Evolutionary conservation across 2,888 invertebrate species (phyloP).

Genomic region (Homarus gammarus): DNA sequence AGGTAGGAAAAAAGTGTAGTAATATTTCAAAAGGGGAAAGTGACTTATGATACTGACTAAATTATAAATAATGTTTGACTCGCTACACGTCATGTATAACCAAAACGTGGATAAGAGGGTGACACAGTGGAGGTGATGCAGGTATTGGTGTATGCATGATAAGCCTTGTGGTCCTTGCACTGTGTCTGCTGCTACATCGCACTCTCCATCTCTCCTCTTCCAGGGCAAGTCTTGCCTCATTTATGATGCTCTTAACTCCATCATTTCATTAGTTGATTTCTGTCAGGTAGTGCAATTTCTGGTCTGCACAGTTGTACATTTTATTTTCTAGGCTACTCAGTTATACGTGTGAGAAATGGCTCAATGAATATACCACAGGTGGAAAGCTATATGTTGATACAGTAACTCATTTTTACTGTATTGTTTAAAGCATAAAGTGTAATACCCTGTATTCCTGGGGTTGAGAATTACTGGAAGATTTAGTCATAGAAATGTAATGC

Average conservation of each 20-base stretch:
- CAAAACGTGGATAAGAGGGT: background rate
- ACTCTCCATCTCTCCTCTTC: background rate
- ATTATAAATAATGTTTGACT: too few species aligned
- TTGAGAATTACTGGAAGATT: too few species aligned
- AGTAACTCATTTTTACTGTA: too few species aligned
- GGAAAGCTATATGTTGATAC: background rate
- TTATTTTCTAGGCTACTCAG: background rate
- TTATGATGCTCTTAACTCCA: background rate
- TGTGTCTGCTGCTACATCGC: background rate
- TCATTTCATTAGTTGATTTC: background rate
- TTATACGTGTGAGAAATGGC: background rate
- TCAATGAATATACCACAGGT: background rate
- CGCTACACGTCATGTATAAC: background rate
- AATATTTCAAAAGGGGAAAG: too few species aligned
- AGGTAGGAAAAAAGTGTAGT: too few species aligned
- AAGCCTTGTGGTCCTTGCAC: background rate
- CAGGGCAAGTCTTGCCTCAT: background rate
- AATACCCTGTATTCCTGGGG: too few species aligned
- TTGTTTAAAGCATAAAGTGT: too few species aligned
- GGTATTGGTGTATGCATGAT: conserved; percentile 4
- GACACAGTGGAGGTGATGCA: background rate
- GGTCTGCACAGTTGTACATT: background rate
- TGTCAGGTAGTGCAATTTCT: background rate
- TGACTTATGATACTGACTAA: too few species aligned
- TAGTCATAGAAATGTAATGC: too few species aligned